Percentiles rank a stretch among this genome's conserved stretches.
Conservation (phyloP, 2,797 vertebrate genomes). For the Enteromius radiatus region DNA sequence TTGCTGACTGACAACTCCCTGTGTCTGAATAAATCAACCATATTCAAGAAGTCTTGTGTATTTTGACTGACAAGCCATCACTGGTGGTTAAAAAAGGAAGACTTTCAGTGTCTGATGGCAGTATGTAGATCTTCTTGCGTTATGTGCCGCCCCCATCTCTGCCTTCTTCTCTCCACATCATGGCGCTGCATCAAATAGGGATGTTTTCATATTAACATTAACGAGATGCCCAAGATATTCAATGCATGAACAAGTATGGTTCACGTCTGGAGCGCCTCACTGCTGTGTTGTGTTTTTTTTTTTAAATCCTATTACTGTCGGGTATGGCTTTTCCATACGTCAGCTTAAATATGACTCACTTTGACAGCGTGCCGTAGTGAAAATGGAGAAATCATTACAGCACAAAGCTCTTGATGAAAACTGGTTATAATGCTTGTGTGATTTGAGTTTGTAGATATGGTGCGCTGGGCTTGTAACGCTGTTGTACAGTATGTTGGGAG, state of each 20-base stretch:
- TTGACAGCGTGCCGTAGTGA: slow-evolving; percentile 24
- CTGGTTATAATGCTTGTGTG: neutral
- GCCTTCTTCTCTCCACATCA: slow-evolving; percentile 45
- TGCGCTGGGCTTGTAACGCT: neutral
- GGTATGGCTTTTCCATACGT: slow-evolving; percentile 37
- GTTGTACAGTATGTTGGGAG: slow-evolving; percentile 12
- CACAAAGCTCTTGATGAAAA: slow-evolving; percentile 19
- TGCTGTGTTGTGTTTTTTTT: slow-evolving; percentile 22
- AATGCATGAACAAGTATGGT: slow-evolving; percentile 50
- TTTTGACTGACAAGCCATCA: slow-evolving; percentile 51
- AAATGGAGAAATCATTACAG: slow-evolving; percentile 35
- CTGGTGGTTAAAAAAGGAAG: slow-evolving; percentile 44
- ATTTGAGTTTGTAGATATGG: slow-evolving; percentile 14
- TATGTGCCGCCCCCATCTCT: slow-evolving; percentile 10
- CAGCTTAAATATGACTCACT: slow-evolving; percentile 45
- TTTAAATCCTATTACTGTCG: slow-evolving; percentile 39
- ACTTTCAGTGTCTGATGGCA: slow-evolving; percentile 14
- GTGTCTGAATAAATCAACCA: slow-evolving; percentile 36
- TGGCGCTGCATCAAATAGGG: slow-evolving; percentile 37
- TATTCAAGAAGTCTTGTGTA: slow-evolving; percentile 13
- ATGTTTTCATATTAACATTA: slow-evolving; percentile 57
- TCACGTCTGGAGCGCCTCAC: slow-evolving; percentile 20
- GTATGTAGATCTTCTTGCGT: slow-evolving; percentile 23
- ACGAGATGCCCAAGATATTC: slow-evolving; percentile 50
- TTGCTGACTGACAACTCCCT: slow-evolving; percentile 36